Evolutionary conservation across 2,888 invertebrate genomes (phyloP), one percentile per base, ranked within the genome.

Genomic region (Malthinus flaveolus): DNA sequence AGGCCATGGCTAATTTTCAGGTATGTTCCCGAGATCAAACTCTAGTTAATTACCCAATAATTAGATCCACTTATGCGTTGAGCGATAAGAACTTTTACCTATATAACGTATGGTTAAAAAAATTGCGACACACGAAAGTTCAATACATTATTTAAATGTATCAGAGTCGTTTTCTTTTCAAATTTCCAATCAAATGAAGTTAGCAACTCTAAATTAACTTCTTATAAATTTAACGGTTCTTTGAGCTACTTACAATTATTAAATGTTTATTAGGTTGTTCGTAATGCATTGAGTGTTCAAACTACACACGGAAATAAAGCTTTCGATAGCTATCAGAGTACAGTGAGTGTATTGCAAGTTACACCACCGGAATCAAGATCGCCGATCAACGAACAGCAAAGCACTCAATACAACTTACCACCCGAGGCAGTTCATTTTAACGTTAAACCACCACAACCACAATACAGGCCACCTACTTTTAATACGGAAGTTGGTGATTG

Each of bases 271-370:
- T 61, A 75, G 74, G 71, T 67, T 33, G 62, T 68, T n/a, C 71
- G 71, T 52, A 68, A 63, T 35, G 59, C 66, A 15, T 62, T 77
- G 46, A 74, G 72, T 51, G 72, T 77, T 47, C 73, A 77, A 68
- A 77, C 75, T 1, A 59, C 61, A 4, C 73, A 75, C 32, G 62
- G 69, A 47, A 74, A 69, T 64, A 73, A 73, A 64, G 68, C 67
- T 4, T 59, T 76, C 9, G 76, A 77, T 51, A 69, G 65, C 49
- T 76, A 71, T 61, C 72, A 73, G 56, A 77, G 76, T 62, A 71
- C 67, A 49, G 76, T 77, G 1, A 77, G 73, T 53, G 77, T 78
- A 0, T 64, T 78, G 7, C 74, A 75, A 64, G 69, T 76, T 5
- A 71, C 71, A 15, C 61, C 71, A 13, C 62, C 66, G 7, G 62